phyloP scores from a whole-genome alignment of 2,888 invertebrate genomes.

The Athetis lepigone region DNA sequence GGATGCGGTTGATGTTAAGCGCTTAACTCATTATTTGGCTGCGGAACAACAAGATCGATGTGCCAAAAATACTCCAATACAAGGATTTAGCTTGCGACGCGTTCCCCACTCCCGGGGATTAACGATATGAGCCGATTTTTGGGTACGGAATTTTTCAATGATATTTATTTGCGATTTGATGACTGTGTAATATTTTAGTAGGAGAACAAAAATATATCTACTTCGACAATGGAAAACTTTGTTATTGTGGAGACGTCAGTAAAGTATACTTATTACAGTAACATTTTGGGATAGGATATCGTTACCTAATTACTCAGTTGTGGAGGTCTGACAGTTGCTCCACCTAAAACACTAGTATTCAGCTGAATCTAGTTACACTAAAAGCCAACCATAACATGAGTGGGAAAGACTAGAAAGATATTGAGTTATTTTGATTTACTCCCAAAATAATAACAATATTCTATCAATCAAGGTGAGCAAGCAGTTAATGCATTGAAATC shows the following conservation, averaged over 20 bases:
- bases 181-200: neutral
- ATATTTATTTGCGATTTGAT: constrained; percentile 6
- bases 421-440: neutral
- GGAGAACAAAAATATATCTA: neutral
- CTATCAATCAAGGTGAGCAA: neutral
- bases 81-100: constrained; percentile 29
- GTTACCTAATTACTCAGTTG: no score
- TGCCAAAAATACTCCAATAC: constrained; percentile 71
- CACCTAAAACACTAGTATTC: no score
- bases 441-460: constrained; percentile 8
- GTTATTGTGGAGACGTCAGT: neutral
- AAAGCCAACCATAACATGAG: no score
- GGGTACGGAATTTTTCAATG: neutral
- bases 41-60: constrained; percentile 73
- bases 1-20: constrained; percentile 77
- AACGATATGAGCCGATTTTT: constrained; percentile 23
- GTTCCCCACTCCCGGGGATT: constrained; percentile 25
- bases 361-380: no score
- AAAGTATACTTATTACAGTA: no score
- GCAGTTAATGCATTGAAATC: neutral
- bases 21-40: constrained; percentile 79
- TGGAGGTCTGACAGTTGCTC: no score
- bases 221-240: neutral
- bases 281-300: no score
- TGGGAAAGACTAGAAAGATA: no score